Base-by-base conservation (phyloP, 1,140 invertebrate genomes). In the Monomorium pharaonis region DNA sequence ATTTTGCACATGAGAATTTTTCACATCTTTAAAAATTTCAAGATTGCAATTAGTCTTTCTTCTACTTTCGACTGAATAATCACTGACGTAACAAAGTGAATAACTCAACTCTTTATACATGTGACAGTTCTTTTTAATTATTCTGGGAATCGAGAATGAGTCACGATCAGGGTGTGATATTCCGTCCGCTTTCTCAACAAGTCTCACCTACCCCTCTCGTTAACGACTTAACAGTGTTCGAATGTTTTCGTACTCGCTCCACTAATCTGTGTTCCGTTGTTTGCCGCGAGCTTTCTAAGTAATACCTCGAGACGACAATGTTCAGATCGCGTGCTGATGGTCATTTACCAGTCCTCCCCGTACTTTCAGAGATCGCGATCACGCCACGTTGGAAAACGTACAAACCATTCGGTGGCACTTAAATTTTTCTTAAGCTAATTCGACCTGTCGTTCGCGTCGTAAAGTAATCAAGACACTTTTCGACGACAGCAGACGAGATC, bases 271-370 rank as follows among this genome's bases (percentile, higher is more conserved):
- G 62, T 47, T 69, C 69, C 62, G 75, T 54, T 80, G 60, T 58
- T 44, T 16, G 37, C 58, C 54, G 30, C 16, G 27, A 21, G 56
- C 9, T 77, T 87, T 75, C 78, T 62, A 27, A 74, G 67, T 74
- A 74, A 83, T 74, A 58, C 24, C 65, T 12, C 51, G 78, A 54
- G 77, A 86, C 81, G 84, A 62, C 86, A 86, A 90, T 92, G 86
- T 77, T 60, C 70, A 83, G 80, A 92, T 92, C 70, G 90, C 89
- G 89, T 91, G 90, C 69, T 58, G 42, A 75, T 47, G 72, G 81
- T 85, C 86, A 78, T 24, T 91, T 92, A 91, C 88, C 76, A 21
- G 65, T 51, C 83, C 87, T 27, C 27, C 56, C 74, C 42, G 9
- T 30, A 21, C 47, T 54, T 44, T 42, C 47, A 74, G 54, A 78